A percentile compares a stretch with the other conserved stretches of the same genome.
Conservation (phyloP, 1,140 invertebrate species). For the Macrostomum lignano region DNA sequence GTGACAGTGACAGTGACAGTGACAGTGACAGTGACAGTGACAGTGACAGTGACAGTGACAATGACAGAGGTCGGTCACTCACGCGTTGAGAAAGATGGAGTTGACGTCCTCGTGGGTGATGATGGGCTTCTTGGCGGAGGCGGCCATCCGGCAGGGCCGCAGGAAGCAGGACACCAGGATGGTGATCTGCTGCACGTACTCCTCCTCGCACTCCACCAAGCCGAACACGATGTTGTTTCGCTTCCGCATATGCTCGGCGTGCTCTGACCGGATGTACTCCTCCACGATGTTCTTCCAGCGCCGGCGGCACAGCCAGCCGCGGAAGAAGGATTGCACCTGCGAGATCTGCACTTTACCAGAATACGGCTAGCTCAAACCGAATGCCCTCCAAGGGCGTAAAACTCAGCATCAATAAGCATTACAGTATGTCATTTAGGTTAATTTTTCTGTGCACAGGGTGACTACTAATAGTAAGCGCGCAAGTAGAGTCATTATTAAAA, state of each 20-base stretch:
- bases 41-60: too few relatives aligned
- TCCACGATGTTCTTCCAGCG: conserved; percentile 81
- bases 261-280: conserved; percentile 70
- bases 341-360: conserved; percentile 4
- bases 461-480: too few relatives aligned
- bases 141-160: conserved; percentile 62
- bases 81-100: conserved; percentile 65
- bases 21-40: too few relatives aligned
- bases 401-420: too few relatives aligned
- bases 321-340: conserved; percentile 57
- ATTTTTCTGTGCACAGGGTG: too few relatives aligned
- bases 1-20: too few relatives aligned
- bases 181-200: conserved; percentile 67
- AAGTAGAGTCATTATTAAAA: too few relatives aligned
- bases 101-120: conserved; percentile 75
- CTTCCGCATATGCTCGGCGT: conserved; percentile 71
- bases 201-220: conserved; percentile 46
- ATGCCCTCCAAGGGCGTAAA: too few relatives aligned
- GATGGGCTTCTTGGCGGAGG: conserved; percentile 63
- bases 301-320: conserved; percentile 65
- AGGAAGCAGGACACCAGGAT: conserved; percentile 65
- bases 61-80: too few relatives aligned
- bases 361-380: too few relatives aligned
- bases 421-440: too few relatives aligned
- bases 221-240: conserved; percentile 67